A percentile compares a stretch with the other conserved stretches of the same genome.
Evolutionary conservation across 2,888 invertebrate species (phyloP).

Genomic region (Allygus modestus): DNA sequence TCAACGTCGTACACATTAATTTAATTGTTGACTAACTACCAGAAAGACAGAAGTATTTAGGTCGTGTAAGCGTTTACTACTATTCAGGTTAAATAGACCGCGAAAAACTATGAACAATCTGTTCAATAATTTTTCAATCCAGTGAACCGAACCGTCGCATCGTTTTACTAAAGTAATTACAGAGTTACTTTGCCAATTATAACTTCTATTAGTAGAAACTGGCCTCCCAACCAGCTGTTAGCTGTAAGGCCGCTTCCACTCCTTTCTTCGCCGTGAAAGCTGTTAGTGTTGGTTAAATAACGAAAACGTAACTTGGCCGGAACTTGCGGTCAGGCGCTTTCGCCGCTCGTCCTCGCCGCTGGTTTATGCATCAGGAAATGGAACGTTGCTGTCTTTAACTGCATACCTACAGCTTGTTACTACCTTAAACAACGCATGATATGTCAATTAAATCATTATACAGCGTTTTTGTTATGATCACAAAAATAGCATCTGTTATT

Average conservation of each 20-base stretch:
- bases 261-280: constrained; percentile 29
- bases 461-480: no score
- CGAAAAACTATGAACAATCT: not conserved
- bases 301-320: constrained; percentile 47
- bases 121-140: not conserved
- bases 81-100: not conserved
- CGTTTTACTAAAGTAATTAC: not conserved
- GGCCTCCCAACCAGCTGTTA: not conserved
- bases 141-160: not conserved
- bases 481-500: no score
- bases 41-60: no score
- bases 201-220: not conserved
- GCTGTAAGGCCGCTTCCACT: not conserved
- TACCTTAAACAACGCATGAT: no score
- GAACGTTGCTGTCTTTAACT: not conserved
- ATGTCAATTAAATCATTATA: no score
- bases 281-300: constrained; percentile 43
- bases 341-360: constrained; percentile 32
- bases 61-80: no score
- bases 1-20: no score
- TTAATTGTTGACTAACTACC: no score
- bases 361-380: constrained; percentile 13
- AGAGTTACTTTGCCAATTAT: not conserved
- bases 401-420: no score
- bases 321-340: constrained; percentile 34